A percentile compares a stretch with the other conserved stretches of the same genome.
Evolutionary conservation across 2,797 vertebrate species (phyloP).

Genomic region (Amniataba percoides): DNA sequence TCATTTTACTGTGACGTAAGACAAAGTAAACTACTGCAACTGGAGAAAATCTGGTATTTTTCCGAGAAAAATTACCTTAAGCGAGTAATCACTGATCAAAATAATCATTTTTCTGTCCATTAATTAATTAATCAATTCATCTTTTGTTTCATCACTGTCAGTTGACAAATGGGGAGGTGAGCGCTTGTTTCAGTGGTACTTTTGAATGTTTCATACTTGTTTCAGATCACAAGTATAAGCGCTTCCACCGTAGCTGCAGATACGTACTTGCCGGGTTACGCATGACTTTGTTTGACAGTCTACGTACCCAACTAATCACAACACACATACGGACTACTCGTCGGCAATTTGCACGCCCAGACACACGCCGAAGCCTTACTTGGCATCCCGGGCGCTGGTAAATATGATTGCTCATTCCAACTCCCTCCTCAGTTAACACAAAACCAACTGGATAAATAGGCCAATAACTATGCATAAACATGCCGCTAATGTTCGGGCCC

Average conservation of each 20-base stretch:
- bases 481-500: constrained; percentile 75
- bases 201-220: background rate
- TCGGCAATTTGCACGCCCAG: constrained; percentile 1
- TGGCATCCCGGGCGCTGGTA: constrained; percentile 33
- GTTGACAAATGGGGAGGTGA: background rate
- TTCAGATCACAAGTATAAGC: background rate
- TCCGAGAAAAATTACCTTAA: background rate
- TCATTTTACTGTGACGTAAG: background rate
- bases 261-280: background rate
- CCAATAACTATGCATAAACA: constrained; percentile 81
- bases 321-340: background rate
- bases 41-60: background rate
- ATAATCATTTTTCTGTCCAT: background rate
- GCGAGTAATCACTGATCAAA: background rate
- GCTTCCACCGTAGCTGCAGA: background rate
- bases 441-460: constrained; percentile 78
- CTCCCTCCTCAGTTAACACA: constrained; percentile 72
- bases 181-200: background rate
- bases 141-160: background rate
- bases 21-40: background rate
- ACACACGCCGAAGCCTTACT: constrained; percentile 7
- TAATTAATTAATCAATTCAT: background rate
- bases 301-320: background rate
- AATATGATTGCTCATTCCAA: constrained; percentile 57
- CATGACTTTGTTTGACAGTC: background rate